phyloP scores from a whole-genome alignment of 2,113 vertebrate genomes.

The Heterochromis multidens region DNA sequence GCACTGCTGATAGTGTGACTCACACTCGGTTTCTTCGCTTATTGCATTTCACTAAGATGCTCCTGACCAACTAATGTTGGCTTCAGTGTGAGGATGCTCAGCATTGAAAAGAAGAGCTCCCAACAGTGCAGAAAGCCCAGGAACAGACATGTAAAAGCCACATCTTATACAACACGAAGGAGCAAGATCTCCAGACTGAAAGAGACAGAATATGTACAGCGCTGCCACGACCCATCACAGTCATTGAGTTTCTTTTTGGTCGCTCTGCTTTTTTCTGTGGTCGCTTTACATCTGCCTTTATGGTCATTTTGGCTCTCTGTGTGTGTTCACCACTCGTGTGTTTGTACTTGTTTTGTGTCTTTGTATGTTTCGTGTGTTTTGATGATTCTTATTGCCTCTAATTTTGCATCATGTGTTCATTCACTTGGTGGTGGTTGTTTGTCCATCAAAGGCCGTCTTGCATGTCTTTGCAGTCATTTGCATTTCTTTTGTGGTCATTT shows the following conservation, averaged over 20 bases:
- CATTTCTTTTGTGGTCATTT: background rate
- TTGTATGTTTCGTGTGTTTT: background rate
- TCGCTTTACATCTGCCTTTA: background rate
- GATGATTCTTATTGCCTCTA: background rate
- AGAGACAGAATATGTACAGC: background rate
- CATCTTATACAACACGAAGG: background rate
- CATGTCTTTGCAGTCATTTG: background rate
- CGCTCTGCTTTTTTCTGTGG: too few species aligned
- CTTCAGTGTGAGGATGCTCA: background rate
- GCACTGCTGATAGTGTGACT: constrained; percentile 32
- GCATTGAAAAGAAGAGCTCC: background rate
- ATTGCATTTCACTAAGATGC: constrained; percentile 17
- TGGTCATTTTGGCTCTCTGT: background rate
- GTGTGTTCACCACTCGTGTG: background rate
- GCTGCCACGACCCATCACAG: background rate
- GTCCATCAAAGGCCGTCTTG: background rate
- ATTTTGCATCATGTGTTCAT: background rate
- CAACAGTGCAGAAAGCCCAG: background rate
- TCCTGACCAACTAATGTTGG: background rate
- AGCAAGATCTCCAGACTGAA: background rate
- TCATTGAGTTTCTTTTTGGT: accelerated
- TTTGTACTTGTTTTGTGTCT: background rate
- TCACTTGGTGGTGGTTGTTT: background rate
- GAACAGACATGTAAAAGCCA: background rate
- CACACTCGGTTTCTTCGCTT: constrained; percentile 8